phyloP scores from a whole-genome alignment of 2,888 invertebrate genomes.

The Orchesellides sinensis region DNA sequence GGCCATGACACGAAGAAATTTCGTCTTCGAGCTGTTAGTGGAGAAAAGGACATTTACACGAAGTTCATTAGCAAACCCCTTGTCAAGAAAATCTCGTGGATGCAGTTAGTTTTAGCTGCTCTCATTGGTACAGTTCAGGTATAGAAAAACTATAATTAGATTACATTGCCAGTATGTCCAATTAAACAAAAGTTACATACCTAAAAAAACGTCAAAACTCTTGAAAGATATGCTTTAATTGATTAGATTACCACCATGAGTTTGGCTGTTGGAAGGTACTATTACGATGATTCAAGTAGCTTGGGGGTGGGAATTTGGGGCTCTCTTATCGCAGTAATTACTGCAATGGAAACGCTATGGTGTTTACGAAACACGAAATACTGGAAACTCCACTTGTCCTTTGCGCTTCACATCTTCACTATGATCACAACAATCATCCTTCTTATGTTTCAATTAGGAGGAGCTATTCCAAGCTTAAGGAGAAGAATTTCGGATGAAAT shows the following conservation, averaged over 20 bases:
- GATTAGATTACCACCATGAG: slow-evolving; percentile 47
- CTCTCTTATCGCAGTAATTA: slow-evolving; percentile 37
- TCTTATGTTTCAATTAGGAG: slow-evolving; percentile 15
- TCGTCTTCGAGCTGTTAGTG: slow-evolving; percentile 61
- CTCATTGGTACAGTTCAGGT: slow-evolving; percentile 54
- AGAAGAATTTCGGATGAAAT: background rate
- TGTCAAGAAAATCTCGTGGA: slow-evolving; percentile 39
- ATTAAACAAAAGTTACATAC: background rate
- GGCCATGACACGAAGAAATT: slow-evolving; percentile 62
- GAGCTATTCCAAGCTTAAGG: slow-evolving; percentile 20
- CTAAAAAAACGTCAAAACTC: background rate
- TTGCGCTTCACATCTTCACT: slow-evolving; percentile 63
- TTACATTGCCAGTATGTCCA: background rate
- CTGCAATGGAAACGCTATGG: slow-evolving; percentile 57
- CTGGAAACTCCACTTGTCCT: slow-evolving; percentile 64
- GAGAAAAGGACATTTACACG: slow-evolving; percentile 56
- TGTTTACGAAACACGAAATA: slow-evolving; percentile 51
- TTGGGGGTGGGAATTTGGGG: slow-evolving; percentile 52
- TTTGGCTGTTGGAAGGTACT: slow-evolving; percentile 24
- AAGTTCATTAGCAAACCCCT: slow-evolving; percentile 48
- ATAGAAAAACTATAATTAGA: background rate
- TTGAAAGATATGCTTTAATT: background rate
- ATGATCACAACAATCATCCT: slow-evolving; percentile 32
- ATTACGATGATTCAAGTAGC: background rate
- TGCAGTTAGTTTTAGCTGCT: slow-evolving; percentile 50